phyloP scores from a whole-genome alignment of 2,888 invertebrate species.

The Euproctis similis region DNA sequence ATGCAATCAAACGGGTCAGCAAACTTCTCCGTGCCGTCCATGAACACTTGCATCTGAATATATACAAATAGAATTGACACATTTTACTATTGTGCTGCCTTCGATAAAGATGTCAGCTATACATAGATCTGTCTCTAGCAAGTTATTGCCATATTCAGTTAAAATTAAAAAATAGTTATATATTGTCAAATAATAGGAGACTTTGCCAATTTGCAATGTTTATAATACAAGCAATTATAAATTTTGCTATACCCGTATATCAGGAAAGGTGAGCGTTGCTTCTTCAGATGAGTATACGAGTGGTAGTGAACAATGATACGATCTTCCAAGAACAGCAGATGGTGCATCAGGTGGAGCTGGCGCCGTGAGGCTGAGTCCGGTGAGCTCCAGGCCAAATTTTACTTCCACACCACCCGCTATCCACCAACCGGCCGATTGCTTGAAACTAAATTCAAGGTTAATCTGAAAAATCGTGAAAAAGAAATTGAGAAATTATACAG shows the following conservation, averaged over 20 bases:
- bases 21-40: constrained; percentile 76
- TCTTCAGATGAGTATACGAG: constrained; percentile 66
- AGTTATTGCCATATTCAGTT: too few relatives aligned
- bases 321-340: constrained; percentile 71
- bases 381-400: constrained; percentile 56
- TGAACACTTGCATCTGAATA: constrained; percentile 69
- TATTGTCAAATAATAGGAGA: background rate
- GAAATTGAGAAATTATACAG: too few relatives aligned
- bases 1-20: constrained; percentile 91
- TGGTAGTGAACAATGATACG: constrained; percentile 71
- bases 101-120: too few relatives aligned
- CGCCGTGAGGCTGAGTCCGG: constrained; percentile 49
- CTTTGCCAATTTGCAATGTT: background rate
- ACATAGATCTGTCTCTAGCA: too few relatives aligned
- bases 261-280: constrained; percentile 60
- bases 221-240: background rate
- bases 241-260: constrained; percentile 62
- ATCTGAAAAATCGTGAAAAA: constrained; percentile 55
- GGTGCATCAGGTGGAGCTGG: constrained; percentile 59
- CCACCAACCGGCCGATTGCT: constrained; percentile 70
- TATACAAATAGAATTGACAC: too few relatives aligned
- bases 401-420: constrained; percentile 74
- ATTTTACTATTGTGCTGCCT: too few relatives aligned
- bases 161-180: too few relatives aligned
- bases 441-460: constrained; percentile 74